These are phyloP conservation scores for Leptinotarsa undecemlineata DNA, from an alignment of 1,140 invertebrate species.

Conservation along the genomic window DNA sequence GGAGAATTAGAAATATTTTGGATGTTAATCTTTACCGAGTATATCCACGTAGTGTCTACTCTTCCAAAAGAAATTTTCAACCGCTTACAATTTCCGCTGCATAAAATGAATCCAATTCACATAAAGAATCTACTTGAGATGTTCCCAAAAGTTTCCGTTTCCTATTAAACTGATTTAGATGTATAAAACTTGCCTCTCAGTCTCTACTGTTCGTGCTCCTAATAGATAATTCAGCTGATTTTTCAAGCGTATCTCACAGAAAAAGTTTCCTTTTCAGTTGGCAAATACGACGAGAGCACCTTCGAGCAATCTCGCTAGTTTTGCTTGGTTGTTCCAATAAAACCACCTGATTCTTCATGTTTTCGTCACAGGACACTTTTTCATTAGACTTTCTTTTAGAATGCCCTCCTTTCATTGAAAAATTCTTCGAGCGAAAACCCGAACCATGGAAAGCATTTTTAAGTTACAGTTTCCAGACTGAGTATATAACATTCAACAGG, in stretches of 20 bases:
- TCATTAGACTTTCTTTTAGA: slow-evolving; percentile 40
- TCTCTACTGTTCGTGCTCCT: slow-evolving; percentile 11
- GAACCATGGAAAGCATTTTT: slow-evolving; percentile 40
- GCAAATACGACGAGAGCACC: slow-evolving; percentile 4
- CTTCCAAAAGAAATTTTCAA: too few species aligned
- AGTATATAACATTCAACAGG: slow-evolving; percentile 40
- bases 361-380: slow-evolving; percentile 41
- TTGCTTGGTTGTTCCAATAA: slow-evolving; percentile 35
- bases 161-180: slow-evolving; percentile 21
- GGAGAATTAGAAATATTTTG: too few species aligned
- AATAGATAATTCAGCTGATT: slow-evolving; percentile 26
- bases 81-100: too few species aligned
- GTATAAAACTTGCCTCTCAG: slow-evolving; percentile 14
- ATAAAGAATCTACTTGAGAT: background rate
- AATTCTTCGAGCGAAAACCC: slow-evolving; percentile 43
- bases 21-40: too few species aligned
- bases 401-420: slow-evolving; percentile 38
- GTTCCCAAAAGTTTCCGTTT: slow-evolving; percentile 19
- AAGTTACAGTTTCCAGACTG: slow-evolving; percentile 42
- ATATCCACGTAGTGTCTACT: too few species aligned
- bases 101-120: background rate
- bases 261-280: slow-evolving; percentile 27
- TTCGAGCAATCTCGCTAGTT: slow-evolving; percentile 25
- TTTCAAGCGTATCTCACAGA: slow-evolving; percentile 23
- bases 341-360: slow-evolving; percentile 41